A percentile compares a stretch with the other conserved stretches of the same genome.
phyloP scores from a whole-genome alignment of 2,113 vertebrate species.

The Morone saxatilis region DNA sequence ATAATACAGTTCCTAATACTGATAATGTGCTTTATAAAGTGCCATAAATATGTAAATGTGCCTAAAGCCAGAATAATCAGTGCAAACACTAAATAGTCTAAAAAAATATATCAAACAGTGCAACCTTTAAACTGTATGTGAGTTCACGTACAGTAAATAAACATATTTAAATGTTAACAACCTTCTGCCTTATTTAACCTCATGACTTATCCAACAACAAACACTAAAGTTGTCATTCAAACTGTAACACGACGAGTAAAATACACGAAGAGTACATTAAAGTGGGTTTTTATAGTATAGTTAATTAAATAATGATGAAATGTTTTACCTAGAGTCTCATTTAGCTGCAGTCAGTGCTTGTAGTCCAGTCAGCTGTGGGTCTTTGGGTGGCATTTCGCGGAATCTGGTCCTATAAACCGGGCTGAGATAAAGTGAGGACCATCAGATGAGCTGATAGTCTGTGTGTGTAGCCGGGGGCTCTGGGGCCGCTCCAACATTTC shows the following conservation, averaged over 20 bases:
- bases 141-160: background rate
- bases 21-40: slow-evolving; percentile 3
- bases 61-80: background rate
- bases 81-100: background rate
- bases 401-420: slow-evolving; percentile 36
- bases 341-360: slow-evolving; percentile 51
- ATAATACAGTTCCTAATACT: background rate
- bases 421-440: slow-evolving; percentile 46
- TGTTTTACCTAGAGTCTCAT: slow-evolving; percentile 70
- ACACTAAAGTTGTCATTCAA: slow-evolving; percentile 4
- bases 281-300: no score
- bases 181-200: background rate
- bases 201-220: background rate
- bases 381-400: slow-evolving; percentile 62
- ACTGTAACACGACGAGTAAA: background rate
- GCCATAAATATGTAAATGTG: background rate
- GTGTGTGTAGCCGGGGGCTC: slow-evolving; percentile 39
- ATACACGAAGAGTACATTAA: background rate
- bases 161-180: background rate
- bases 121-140: background rate
- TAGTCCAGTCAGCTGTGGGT: slow-evolving; percentile 45
- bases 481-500: slow-evolving; percentile 54
- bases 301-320: background rate
- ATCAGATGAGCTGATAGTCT: slow-evolving; percentile 52
- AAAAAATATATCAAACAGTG: background rate